phyloP scores from a whole-genome alignment of 1,140 invertebrate genomes.

The roundworm (Caenorhabditis elegans) region WBcel235 BX284606.5:15495001-15495500 shows the following conservation, averaged over 20 bases:
- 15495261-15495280: not conserved
- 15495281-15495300: not conserved
- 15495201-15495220: not conserved
- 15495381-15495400: not conserved
- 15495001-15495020: slow-evolving; percentile 1
- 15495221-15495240: not conserved
- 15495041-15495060: not conserved
- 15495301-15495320: slow-evolving; percentile 63
- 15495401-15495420: too few species aligned
- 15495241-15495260: not conserved
- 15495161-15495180: not conserved
- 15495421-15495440: too few species aligned
- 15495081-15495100: not conserved
- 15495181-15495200: not conserved
- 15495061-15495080: not conserved
- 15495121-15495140: not conserved
- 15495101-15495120: not conserved
- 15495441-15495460: too few species aligned
- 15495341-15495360: slow-evolving; percentile 66
- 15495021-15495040: not conserved
- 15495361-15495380: slow-evolving; percentile 62
- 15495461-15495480: not conserved
- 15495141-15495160: not conserved
- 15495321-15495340: slow-evolving; percentile 66
- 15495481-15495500: not conserved